phyloP scores from a whole-genome alignment of 2,113 vertebrate genomes.

The Brachypodius melanocephalos region DNA sequence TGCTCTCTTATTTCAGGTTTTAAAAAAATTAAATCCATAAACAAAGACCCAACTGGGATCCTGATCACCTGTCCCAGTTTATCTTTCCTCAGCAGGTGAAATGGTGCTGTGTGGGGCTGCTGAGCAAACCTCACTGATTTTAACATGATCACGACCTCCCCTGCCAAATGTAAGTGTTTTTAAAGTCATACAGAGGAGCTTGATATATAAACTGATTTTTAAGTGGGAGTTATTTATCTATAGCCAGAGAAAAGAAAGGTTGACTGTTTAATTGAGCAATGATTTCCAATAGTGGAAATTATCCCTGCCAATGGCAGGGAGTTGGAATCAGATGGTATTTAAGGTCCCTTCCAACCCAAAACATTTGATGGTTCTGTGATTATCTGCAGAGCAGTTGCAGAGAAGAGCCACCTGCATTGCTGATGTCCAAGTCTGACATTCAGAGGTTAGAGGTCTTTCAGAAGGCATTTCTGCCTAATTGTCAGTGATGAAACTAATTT shows the following conservation, averaged over 20 bases:
- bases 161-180: not conserved
- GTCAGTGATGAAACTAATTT: not conserved
- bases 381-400: not conserved
- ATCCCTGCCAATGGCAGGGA: not conserved
- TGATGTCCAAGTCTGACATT: not conserved
- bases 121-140: not conserved
- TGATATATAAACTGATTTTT: not conserved
- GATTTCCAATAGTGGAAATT: not conserved
- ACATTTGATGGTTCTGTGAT: not conserved
- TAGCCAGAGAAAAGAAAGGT: not conserved
- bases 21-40: not conserved
- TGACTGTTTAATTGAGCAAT: not conserved
- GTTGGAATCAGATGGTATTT: not conserved
- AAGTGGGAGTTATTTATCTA: not conserved
- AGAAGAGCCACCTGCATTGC: not conserved
- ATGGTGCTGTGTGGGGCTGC: not conserved
- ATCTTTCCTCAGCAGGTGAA: not conserved
- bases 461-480: not conserved
- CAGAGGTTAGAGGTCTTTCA: not conserved
- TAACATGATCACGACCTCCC: rapidly evolving
- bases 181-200: not conserved
- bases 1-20: not conserved
- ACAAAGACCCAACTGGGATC: rapidly evolving
- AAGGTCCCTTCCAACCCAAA: not conserved
- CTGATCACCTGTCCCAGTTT: not conserved